Evolutionary conservation across 2,888 invertebrate genomes (phyloP), one percentile per base, ranked within the genome.

Genomic region (Heliconius hortense): DNA sequence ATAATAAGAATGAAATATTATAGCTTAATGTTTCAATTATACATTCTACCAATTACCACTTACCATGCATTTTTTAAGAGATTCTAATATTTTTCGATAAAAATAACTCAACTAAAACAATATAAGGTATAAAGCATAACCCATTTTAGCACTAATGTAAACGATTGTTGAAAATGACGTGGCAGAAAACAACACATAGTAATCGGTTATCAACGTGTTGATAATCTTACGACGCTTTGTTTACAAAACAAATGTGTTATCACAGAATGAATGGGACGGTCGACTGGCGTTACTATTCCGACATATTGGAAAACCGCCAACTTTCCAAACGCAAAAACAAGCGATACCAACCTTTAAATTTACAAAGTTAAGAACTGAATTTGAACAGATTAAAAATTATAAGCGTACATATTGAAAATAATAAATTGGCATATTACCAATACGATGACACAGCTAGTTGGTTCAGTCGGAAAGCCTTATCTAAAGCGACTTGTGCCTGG

Each of bases 221-320:
- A 87, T 89, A 88, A 85, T 72, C 82, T 82, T 84, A 85, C 86
- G 84, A 74, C 80, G 81, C 80, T 80, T 87, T 92, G 92, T 92
- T 93, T 93, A 93, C 92, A 90, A 90, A 91, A 90, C 89, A 90
- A 90, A 88, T 56, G 87, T 59, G 81, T 86, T 88, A 89, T 89
- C 89, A 81, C 76, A 75, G 78, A 79, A 79, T 84, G 81, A 82
- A 82, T 82, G 82, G 79, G 79, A 78, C 79, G 76, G 73, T 72
- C 76, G 71, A 39, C 48, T 63, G 72, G 77, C 75, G 76, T 80
- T 76, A 79, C 79, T 80, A 82, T 82, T 83, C 82, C 81, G 79
- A 74, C 77, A 78, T 78, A 77, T 81, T 90, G 90, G 90, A 88
- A 69, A 56, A 13, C 43, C 39, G 87, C 90, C 91, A 90, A 84